phyloP scores from a whole-genome alignment of 1,140 invertebrate species.

The Anastrepha ludens region DNA sequence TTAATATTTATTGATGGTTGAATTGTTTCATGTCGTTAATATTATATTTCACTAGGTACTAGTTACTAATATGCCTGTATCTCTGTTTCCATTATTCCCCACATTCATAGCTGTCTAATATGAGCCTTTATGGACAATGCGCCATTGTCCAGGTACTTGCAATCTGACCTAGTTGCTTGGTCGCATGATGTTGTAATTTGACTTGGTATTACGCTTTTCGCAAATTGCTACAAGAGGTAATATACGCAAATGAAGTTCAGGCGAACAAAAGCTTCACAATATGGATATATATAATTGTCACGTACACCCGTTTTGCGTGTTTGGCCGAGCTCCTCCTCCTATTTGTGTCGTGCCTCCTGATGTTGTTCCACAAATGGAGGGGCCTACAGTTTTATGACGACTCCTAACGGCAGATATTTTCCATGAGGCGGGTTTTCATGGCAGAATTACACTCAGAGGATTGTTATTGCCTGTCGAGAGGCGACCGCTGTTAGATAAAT shows the following conservation, averaged over 20 bases:
- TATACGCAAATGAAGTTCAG: not conserved
- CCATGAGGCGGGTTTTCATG: no score
- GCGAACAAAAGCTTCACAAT: not conserved
- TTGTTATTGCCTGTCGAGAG: no score
- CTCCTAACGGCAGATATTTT: no score
- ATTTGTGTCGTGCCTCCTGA: no score
- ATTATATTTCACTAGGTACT: not conserved
- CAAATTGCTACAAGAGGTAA: not conserved
- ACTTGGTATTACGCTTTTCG: not conserved
- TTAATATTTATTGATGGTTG: conserved; percentile 31
- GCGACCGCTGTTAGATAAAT: no score
- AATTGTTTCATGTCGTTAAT: not conserved
- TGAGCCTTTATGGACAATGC: not conserved
- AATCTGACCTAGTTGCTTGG: no score
- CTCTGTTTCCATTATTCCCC: not conserved
- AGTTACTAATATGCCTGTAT: not conserved
- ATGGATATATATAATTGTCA: no score
- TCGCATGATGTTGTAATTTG: not conserved
- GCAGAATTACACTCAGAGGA: no score
- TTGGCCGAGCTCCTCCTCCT: no score
- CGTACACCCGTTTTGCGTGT: no score
- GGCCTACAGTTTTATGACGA: no score
- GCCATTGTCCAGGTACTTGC: not conserved
- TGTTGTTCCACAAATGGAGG: no score
- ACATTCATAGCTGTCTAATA: not conserved